Conservation (phyloP, 2,888 invertebrate species). For the Drosophila falleni region DNA sequence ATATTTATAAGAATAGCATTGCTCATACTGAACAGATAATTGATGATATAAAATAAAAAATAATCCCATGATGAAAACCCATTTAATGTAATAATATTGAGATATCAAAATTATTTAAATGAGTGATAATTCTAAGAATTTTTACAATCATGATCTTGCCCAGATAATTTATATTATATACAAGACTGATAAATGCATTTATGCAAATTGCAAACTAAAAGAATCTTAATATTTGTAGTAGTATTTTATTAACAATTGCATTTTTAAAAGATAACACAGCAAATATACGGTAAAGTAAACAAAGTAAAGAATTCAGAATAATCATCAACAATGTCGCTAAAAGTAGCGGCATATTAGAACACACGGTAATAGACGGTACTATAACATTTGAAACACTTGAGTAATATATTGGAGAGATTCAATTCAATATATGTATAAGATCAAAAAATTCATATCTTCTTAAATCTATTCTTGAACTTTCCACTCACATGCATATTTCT, state of each 20-base stretch:
- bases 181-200: background rate
- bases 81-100: too few relatives aligned
- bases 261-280: background rate
- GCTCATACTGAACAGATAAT: too few relatives aligned
- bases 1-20: too few relatives aligned
- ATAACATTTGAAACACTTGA: background rate
- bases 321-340: constrained; percentile 6
- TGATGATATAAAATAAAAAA: too few relatives aligned
- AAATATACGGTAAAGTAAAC: background rate
- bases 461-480: background rate
- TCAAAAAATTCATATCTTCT: too few relatives aligned
- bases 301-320: constrained; percentile 3
- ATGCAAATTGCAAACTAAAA: background rate
- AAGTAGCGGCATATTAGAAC: background rate
- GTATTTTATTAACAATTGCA: background rate
- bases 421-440: too few relatives aligned
- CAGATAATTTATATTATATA: background rate
- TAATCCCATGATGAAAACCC: too few relatives aligned
- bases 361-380: too few relatives aligned
- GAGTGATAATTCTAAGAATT: background rate
- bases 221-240: background rate
- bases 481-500: constrained; percentile 89
- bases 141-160: background rate
- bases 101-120: background rate
- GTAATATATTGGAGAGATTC: too few relatives aligned